These are phyloP conservation scores for Hippopotamyrus pictus DNA, from an alignment of 2,797 vertebrate genomes.

Conservation along the genomic window DNA sequence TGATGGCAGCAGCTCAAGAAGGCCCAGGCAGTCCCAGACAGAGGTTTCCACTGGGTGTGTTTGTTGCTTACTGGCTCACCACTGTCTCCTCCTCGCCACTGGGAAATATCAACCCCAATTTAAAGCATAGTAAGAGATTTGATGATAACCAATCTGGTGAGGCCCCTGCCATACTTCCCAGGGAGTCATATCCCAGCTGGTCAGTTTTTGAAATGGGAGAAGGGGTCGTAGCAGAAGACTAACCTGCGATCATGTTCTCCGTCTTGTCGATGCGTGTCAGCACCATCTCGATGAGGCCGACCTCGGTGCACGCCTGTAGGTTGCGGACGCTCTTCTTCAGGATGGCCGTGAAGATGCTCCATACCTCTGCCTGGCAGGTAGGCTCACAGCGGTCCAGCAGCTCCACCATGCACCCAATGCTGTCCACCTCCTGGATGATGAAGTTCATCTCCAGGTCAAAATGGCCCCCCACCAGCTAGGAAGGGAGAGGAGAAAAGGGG, in stretches of 20 bases:
- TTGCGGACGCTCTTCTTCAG: slow-evolving; percentile 95
- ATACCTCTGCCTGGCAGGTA: slow-evolving; percentile 93
- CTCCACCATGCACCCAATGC: slow-evolving; percentile 90
- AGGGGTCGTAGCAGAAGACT: neutral
- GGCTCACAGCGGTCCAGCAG: slow-evolving; percentile 85
- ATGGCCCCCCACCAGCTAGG: slow-evolving; percentile 85
- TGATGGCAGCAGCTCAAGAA: neutral
- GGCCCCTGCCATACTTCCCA: neutral
- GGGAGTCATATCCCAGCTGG: neutral
- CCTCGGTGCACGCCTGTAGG: slow-evolving; percentile 83
- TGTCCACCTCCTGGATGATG: slow-evolving; percentile 92
- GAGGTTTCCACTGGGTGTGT: neutral
- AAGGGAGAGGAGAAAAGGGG: neutral
- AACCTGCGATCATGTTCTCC: slow-evolving; percentile 95
- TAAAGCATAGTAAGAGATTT: neutral
- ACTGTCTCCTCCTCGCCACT: neutral
- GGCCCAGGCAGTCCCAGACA: neutral
- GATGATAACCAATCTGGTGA: neutral
- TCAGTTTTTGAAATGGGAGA: slow-evolving; percentile 11
- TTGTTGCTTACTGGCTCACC: neutral
- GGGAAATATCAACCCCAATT: neutral
- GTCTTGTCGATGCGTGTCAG: slow-evolving; percentile 74
- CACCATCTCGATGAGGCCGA: slow-evolving; percentile 82
- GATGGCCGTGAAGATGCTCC: slow-evolving; percentile 96
- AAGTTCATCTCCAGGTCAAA: slow-evolving; percentile 99